Base-by-base conservation (phyloP, 1,140 invertebrate species). In the Vanessa atalanta region DNA sequence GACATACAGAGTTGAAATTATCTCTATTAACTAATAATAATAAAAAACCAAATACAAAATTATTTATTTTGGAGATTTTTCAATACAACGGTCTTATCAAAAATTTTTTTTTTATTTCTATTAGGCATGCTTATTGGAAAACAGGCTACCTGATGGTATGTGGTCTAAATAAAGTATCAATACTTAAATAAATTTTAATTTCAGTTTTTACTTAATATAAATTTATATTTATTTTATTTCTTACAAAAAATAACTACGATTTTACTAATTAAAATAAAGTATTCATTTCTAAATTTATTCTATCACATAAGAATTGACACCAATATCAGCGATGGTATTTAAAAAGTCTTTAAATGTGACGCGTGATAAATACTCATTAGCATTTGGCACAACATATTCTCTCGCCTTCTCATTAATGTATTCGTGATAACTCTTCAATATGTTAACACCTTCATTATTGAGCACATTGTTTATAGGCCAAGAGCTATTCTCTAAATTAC, bases 401-500 rank as follows among this genome's bases (percentile, higher is more conserved):
- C 55, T 51, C 12, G 78, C 20, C 3, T 64, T 75, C 4, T 70
- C 53, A 0, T 77, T 66, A 13, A 87, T 78, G 5, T 77, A 68
- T 13, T 73, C 77, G 9, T 80, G 80, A 69, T 81, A 79, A 9
- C 69, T 74, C 13, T 77, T 64, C 3, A 87, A 31, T 23, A 87
- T 82, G 8, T 72, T 55, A 13, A 76, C 66, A 8, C 82, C 83
- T 68, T 79, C 78, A 1, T 15, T 80, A 55, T 83, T 84, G 14
- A 87, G 63, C 14, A 87, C 67, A 14, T 70, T 57, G 26, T 79
- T 83, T 5, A 87, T 77, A 16, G 82, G 77, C 78, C 78, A 82
- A 8, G 84, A 80, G 70, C 78, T 83, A n/a, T 80, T 73, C 64
- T 80, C 78, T 73, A 87, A 83, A 57, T 80, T 66, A 50, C 69